Conservation (phyloP, 2,113 vertebrate species). For the Neodontobutis hainanensis region DNA sequence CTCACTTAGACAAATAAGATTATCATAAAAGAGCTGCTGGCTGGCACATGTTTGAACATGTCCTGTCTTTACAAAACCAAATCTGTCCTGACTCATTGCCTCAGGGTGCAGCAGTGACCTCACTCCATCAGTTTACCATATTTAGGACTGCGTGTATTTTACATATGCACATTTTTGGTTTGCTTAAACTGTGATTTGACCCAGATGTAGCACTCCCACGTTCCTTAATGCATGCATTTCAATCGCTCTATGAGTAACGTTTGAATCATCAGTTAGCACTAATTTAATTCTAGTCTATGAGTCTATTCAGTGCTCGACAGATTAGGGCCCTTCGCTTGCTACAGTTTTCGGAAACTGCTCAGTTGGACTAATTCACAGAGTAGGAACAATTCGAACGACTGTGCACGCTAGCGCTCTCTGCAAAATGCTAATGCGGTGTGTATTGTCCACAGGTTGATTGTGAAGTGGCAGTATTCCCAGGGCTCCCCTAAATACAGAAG, state of each 20-base stretch:
- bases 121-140: not conserved
- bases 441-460: slow-evolving; percentile 40
- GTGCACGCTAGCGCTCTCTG: slow-evolving; percentile 36
- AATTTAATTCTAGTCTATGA: slow-evolving; percentile 39
- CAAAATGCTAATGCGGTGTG: slow-evolving; percentile 62
- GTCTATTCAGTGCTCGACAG: slow-evolving; percentile 33
- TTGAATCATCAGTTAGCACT: slow-evolving; percentile 42
- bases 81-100: not conserved
- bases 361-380: slow-evolving; percentile 54
- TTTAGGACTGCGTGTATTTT: not conserved
- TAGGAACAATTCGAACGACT: slow-evolving; percentile 50
- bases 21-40: slow-evolving; percentile 4
- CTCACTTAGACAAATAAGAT: not conserved
- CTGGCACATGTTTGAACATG: slow-evolving; percentile 34
- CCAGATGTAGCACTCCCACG: slow-evolving; percentile 2
- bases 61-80: slow-evolving; percentile 9
- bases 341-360: slow-evolving; percentile 48
- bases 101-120: slow-evolving; percentile 12
- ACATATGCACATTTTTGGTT: not conserved
- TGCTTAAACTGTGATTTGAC: slow-evolving; percentile 11
- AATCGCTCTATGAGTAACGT: slow-evolving; percentile 47
- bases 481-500: slow-evolving; percentile 25
- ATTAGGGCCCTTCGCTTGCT: slow-evolving; percentile 52
- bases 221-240: not conserved
- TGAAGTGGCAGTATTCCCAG: slow-evolving; percentile 56